A percentile compares a stretch with the other conserved stretches of the same genome.
These are phyloP conservation scores for Zoanthus gigantus DNA, from an alignment of 92 coral and sea anemone genomes.

Conservation along the genomic window DNA sequence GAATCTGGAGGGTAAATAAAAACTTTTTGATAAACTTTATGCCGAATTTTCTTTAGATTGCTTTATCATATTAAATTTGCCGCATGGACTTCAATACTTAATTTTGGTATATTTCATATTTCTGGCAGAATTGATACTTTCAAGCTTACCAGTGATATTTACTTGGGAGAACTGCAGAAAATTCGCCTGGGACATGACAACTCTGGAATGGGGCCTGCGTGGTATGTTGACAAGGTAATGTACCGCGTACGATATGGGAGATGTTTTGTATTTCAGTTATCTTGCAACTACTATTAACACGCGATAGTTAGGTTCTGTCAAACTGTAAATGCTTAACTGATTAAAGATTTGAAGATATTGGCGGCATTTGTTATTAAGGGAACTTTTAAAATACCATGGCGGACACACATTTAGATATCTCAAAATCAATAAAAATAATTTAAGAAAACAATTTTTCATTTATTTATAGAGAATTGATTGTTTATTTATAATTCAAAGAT, in stretches of 20 bases:
- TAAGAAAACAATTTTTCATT: too few relatives aligned
- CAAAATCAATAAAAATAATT: too few relatives aligned
- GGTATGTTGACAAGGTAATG: conserved; percentile 50
- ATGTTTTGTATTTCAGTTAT: too few relatives aligned
- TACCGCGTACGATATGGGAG: background rate
- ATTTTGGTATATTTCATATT: background rate
- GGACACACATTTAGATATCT: too few relatives aligned
- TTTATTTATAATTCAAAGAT: too few relatives aligned
- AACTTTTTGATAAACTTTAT: background rate
- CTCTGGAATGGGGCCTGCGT: conserved; percentile 43
- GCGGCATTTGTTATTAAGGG: too few relatives aligned
- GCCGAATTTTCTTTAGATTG: background rate
- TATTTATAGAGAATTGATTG: too few relatives aligned
- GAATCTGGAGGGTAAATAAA: conserved; percentile 54
- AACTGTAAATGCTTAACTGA: too few relatives aligned
- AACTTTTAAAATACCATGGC: too few relatives aligned
- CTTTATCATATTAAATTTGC: background rate
- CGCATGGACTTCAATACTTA: background rate
- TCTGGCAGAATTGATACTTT: conserved; percentile 22
- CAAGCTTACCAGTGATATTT: conserved; percentile 31
- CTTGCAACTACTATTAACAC: too few relatives aligned
- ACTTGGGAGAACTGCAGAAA: conserved; percentile 44
- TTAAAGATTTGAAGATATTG: too few relatives aligned
- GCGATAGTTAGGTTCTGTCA: too few relatives aligned
- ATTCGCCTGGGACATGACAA: conserved; percentile 44